Base-by-base conservation (phyloP, 2,113 vertebrate genomes). In the Sebastes fasciatus region DNA sequence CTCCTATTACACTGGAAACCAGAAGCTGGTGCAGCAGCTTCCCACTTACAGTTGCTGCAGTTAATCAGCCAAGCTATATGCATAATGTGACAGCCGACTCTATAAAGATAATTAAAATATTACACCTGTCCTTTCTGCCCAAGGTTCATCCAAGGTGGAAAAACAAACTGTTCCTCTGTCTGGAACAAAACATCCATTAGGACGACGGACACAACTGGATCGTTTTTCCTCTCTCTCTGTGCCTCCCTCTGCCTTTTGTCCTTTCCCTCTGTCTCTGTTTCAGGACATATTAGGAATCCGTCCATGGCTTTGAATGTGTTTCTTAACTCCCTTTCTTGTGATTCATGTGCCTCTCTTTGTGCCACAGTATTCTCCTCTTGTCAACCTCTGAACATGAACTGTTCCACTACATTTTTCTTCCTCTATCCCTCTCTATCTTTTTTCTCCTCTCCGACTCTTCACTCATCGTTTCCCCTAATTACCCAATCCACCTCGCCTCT, bases 141-240 rank as follows among this genome's bases (percentile, higher is more conserved):
- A 77, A 74, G 62, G 79, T 79, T 84, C 57, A 77, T 71, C 74
- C 83, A 86, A 89, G 84, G 65, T 80, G 75, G 46, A 73, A 89
- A 84, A 85, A 88, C 76, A 88, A 82, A 85, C 42, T 21, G 62
- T 14, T 49, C 17, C 43, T 75, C 74, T 65, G 43, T 80, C 62
- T 77, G 79, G 87, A 86, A 88, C 71, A 88, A 86, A 89, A 69
- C 17, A 5, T 71, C 76, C 67, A 88, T 92, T 82, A 80, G 51
- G 65, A 81, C 14, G 21, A 73, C 40, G 2, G 72, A 79, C 52
- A 75, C 46, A 42, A 66, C 45, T 80, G 70, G 34, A 34, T 34
- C 34, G 34, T 34, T 34, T 34, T 34, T 34, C 34, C 34, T 34
- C 34, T 34, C 34, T 34, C 34, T 34, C 34, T 79, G 19, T 64